Base-by-base conservation (phyloP, 2,797 vertebrate species). In the Crocidura indochinensis region DNA sequence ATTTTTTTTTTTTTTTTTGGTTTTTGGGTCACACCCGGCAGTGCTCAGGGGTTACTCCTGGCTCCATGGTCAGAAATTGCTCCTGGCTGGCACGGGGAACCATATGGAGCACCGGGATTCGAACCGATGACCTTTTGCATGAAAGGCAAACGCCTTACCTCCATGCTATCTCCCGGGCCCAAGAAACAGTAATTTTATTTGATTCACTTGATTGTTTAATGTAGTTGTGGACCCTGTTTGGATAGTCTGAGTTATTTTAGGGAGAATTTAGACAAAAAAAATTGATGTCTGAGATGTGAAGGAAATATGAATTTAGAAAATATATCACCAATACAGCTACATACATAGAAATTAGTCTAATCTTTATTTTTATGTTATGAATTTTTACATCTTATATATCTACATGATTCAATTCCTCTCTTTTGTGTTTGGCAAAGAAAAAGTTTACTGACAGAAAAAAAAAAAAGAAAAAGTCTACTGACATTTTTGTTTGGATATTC, bases 391-490 rank as follows among this genome's bases (percentile, higher is more conserved):
- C 12, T 62, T 47, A 22, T 65, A 76, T 78, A 38, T 76, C 31
- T 69, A 51, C 53, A 78, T 71, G 10, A 65, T 85, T 74, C 81
- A 29, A 56, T 81, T 84, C 9, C 46, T 85, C 95, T 74, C 38
- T 60, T 72, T 69, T 71, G 19, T 47, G 24, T 53, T 44, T 64
- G 38, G 65, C 31, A 93, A 83, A 93, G 80, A 82, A 81, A 84
- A 72, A 87, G 67, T 71, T n/a, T 67, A 79, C 29, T 67, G 76
- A 85, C 88, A 91, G n/a, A n/a, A n/a, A n/a, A n/a, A n/a, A n/a
- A n/a, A n/a, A n/a, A 93, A 83, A 93, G 80, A 82, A 81, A 84
- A 72, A 87, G 67, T 71, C 31, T 67, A 79, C 29, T 67, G 76
- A 85, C 88, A 91, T 8, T 56, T 80, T 80, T 87, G 24, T 84